Conservation (phyloP, 2,888 invertebrate genomes). For the Habroteleia sp. region DNA sequence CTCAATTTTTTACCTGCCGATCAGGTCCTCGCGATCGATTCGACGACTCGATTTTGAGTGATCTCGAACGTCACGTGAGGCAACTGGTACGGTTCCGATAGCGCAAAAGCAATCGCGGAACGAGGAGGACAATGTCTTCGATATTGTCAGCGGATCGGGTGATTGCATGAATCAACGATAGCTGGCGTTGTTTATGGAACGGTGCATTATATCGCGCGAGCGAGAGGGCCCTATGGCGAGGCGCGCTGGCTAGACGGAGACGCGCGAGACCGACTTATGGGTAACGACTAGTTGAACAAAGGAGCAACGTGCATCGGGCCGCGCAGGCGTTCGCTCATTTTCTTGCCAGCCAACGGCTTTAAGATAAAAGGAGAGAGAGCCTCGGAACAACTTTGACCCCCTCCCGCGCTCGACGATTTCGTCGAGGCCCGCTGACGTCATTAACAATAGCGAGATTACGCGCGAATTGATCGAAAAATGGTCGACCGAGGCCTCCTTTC, state of each 20-base stretch:
- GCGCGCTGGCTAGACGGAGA: slow-evolving; percentile 11
- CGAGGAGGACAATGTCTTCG: no score
- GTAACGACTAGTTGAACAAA: slow-evolving; percentile 67
- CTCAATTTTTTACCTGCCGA: no score
- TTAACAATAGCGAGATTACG: no score
- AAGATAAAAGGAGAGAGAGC: slow-evolving; percentile 28
- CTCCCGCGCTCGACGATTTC: no score
- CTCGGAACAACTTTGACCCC: slow-evolving; percentile 6
- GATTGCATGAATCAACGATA: slow-evolving; percentile 44
- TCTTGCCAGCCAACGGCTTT: slow-evolving; percentile 41
- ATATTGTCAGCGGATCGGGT: slow-evolving; percentile 36
- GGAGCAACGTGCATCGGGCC: slow-evolving; percentile 67
- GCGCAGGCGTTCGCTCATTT: slow-evolving; percentile 66
- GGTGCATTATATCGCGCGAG: slow-evolving; percentile 11
- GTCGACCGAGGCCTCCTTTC: no score
- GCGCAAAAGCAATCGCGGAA: background rate
- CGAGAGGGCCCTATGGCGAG: slow-evolving; percentile 2
- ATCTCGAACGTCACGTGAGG: no score
- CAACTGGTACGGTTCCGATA: no score
- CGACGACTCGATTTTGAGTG: no score
- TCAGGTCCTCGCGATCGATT: no score
- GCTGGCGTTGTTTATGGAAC: slow-evolving; percentile 44
- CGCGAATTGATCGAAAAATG: no score
- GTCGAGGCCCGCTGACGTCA: no score
- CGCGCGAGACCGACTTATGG: slow-evolving; percentile 10